A percentile compares a stretch with the other conserved stretches of the same genome.
These are phyloP conservation scores for Lycaena phlaeas DNA, from an alignment of 2,888 invertebrate species.

Conservation along the genomic window DNA sequence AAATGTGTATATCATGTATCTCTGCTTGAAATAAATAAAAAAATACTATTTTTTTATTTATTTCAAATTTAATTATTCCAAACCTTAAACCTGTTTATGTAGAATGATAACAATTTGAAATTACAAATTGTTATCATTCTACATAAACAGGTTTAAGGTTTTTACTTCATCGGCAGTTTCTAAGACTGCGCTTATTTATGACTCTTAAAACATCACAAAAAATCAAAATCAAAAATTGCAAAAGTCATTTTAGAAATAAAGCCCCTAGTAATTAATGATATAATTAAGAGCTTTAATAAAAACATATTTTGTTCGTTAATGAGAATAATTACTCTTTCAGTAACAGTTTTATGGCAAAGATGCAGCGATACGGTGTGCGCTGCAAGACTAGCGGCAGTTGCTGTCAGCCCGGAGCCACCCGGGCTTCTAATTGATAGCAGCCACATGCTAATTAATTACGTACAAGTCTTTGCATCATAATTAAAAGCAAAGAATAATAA, in stretches of 20 bases:
- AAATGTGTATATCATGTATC: no score
- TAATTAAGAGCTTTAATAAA: conserved; percentile 7
- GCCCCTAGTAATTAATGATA: conserved; percentile 5
- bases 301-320: conserved; percentile 19
- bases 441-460: conserved; percentile 27
- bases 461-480: conserved; percentile 23
- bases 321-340: conserved; percentile 21
- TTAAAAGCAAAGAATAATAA: conserved; percentile 23
- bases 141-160: no score
- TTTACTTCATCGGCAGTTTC: no score
- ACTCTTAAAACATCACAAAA: not conserved
- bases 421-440: conserved; percentile 26
- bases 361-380: conserved; percentile 18
- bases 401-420: conserved; percentile 18
- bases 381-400: conserved; percentile 13
- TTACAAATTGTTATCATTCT: no score
- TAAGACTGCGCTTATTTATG: no score
- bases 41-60: no score
- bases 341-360: conserved; percentile 19
- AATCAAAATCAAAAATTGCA: not conserved
- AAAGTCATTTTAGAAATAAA: conserved; percentile 6
- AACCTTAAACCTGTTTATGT: no score
- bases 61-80: no score
- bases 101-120: no score
- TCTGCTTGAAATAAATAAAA: no score